Percentiles rank a stretch among this genome's conserved stretches.
Evolutionary conservation across 2,113 vertebrate species (phyloP).

Genomic region (Macroglossus sobrinus): DNA sequence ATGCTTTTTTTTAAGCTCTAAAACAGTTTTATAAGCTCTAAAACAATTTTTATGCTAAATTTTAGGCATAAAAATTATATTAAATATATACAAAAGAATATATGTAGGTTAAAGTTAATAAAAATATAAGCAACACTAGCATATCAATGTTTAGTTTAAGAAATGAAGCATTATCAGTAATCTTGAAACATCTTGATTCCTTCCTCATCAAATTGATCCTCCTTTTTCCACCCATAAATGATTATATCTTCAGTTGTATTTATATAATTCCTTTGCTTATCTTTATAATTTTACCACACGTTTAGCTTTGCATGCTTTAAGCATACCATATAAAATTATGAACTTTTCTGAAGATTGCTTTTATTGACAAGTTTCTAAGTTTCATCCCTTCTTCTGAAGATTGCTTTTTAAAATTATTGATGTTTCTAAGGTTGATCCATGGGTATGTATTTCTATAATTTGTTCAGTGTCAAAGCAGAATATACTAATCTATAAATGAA

Average conservation of each 20-base stretch:
- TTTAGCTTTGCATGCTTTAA: background rate
- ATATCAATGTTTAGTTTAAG: background rate
- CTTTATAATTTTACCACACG: background rate
- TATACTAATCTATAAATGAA: background rate
- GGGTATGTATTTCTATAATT: background rate
- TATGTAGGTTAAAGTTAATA: background rate
- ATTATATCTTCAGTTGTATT: background rate
- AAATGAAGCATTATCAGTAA: background rate
- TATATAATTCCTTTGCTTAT: background rate
- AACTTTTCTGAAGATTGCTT: background rate
- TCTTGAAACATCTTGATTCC: background rate
- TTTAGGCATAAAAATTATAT: background rate
- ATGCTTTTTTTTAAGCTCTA: background rate
- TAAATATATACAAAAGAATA: background rate
- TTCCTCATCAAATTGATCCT: background rate
- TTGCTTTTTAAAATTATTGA: background rate
- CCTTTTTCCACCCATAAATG: background rate
- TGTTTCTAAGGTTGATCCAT: background rate
- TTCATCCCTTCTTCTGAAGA: background rate
- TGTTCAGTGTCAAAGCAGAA: background rate
- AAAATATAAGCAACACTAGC: background rate
- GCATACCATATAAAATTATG: background rate
- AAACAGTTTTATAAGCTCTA: no score
- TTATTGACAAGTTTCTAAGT: background rate
- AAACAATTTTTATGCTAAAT: background rate